phyloP scores from a whole-genome alignment of 1,140 invertebrate species.

The Cotesia chilonis region DNA sequence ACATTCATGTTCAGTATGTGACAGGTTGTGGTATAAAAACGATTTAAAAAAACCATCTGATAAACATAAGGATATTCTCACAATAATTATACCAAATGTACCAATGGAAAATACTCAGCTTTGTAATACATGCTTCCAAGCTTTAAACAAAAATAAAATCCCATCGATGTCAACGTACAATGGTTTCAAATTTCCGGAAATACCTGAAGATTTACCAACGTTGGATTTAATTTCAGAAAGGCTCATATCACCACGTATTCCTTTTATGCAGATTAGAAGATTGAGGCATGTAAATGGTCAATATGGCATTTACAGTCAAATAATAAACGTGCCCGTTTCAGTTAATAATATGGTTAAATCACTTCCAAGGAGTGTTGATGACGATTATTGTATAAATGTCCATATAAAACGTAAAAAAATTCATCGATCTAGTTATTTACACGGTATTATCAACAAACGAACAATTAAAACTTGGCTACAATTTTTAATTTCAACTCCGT shows the following conservation, averaged over 20 bases:
- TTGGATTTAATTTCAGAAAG: neutral
- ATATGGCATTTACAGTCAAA: constrained; percentile 55
- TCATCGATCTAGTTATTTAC: constrained; percentile 44
- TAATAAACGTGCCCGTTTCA: constrained; percentile 56
- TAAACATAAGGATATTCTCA: constrained; percentile 17
- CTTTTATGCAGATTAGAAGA: constrained; percentile 54
- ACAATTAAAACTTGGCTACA: constrained; percentile 38
- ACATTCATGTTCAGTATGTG: constrained; percentile 39
- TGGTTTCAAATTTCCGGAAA: constrained; percentile 21
- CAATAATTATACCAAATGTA: constrained; percentile 13
- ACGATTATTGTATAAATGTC: constrained; percentile 52
- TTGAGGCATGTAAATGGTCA: constrained; percentile 51
- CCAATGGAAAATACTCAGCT: constrained; percentile 36
- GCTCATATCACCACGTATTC: constrained; percentile 40
- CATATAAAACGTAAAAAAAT: constrained; percentile 47
- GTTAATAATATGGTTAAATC: constrained; percentile 53
- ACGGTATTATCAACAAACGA: constrained; percentile 37
- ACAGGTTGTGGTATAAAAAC: constrained; percentile 45
- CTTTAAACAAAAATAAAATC: constrained; percentile 14
- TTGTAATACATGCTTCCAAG: constrained; percentile 41
- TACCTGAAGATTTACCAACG: constrained; percentile 2
- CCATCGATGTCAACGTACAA: constrained; percentile 18
- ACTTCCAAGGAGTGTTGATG: constrained; percentile 53
- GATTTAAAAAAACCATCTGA: constrained; percentile 37
- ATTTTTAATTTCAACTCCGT: constrained; percentile 36